Base-by-base conservation (phyloP, 2,797 vertebrate species). In the Hafferia zeledoni region DNA sequence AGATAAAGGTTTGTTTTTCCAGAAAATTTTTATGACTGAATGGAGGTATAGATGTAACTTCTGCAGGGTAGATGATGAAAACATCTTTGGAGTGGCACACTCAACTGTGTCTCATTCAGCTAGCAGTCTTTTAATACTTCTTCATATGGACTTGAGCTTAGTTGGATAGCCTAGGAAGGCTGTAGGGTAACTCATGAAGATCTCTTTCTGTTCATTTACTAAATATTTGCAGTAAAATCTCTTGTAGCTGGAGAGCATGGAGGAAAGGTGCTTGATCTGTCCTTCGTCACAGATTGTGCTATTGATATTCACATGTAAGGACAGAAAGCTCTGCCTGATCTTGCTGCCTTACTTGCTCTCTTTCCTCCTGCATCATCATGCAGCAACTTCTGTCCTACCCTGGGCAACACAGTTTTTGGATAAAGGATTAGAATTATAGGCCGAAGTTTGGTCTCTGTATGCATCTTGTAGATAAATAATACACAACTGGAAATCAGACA, bases 321-420 rank as follows among this genome's bases (percentile, higher is more conserved):
- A 46, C 11, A 67, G 65, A 87, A 86, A 75, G 18, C 20, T 60
- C 50, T 23, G 7, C 31, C 39, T 55, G 4, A 1, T 75, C 49
- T 83, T 67, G 33, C 31, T 76, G 68, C 56, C 1, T 0, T n/a
- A 24, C 33, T 84, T 63, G 15, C 43, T 85, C 0, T 0, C 68
- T 37, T 78, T 30, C n/a, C 17, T 91, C n/a, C 64, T 74, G 23
- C 20, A n/a, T 64, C 47, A 78, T 85, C 25, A 33, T 56, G n/a
- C 24, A 65, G 23, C 15, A 60, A 24, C 24, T 35, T 77, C n/a
- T 76, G 17, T 47, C 41, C 30, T 57, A 61, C 14, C n/a, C 15
- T 20, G 25, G 68, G 11, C 49, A 69, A 14, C n/a, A 43, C 19
- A 67, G 9, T 35, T 89, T 87, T 44, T 87, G 35, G n/a, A 18